Conservation (phyloP, 2,113 vertebrate genomes). For the Piprites chloris region DNA sequence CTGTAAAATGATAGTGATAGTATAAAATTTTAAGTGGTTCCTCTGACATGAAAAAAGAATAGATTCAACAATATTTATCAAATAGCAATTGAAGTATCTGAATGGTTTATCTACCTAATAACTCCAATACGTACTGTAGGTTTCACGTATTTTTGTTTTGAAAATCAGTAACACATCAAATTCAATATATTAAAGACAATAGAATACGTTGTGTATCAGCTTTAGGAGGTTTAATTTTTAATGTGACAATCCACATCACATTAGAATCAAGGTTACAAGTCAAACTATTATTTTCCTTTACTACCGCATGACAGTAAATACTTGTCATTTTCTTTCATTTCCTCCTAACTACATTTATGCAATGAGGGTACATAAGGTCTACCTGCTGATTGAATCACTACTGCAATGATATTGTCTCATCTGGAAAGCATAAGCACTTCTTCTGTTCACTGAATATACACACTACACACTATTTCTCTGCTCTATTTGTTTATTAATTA, state of each 20-base stretch:
- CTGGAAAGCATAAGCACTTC: background rate
- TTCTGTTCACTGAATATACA: background rate
- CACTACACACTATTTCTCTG: background rate
- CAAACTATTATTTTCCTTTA: background rate
- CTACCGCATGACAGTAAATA: background rate
- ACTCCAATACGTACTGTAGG: background rate
- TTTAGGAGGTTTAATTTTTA: background rate
- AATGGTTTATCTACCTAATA: background rate
- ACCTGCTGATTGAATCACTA: background rate
- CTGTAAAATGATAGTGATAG: background rate
- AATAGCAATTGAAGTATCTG: background rate
- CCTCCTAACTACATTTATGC: background rate
- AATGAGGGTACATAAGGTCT: background rate
- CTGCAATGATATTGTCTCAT: background rate
- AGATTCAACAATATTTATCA: background rate
- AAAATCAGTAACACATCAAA: background rate
- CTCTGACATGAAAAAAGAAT: background rate
- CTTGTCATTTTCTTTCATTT: background rate
- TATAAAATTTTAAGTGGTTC: background rate
- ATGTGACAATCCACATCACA: accelerated
- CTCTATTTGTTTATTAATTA: background rate
- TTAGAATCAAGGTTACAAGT: background rate
- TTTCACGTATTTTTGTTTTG: background rate
- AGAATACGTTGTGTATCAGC: background rate
- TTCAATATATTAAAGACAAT: background rate